Evolutionary conservation across 2,797 vertebrate genomes (phyloP).

Genomic region (Gallinago solitaria): DNA sequence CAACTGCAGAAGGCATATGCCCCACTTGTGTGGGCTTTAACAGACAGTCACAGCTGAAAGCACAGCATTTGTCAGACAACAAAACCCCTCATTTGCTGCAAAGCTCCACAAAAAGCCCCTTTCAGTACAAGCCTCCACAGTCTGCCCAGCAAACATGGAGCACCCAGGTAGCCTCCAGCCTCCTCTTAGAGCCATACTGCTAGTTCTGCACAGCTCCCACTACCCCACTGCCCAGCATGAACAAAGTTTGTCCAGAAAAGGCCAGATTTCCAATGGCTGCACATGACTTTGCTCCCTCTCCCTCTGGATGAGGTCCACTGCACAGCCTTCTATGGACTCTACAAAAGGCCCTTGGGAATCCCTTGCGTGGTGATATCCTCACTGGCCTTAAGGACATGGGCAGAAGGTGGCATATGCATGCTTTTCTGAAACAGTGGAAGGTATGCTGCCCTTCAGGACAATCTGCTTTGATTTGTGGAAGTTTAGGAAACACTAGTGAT

Average conservation of each 20-base stretch:
- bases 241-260: background rate
- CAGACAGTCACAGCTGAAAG: background rate
- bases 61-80: background rate
- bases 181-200: background rate
- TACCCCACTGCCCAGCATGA: rapidly evolving
- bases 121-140: background rate
- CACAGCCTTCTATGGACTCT: background rate
- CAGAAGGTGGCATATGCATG: rapidly evolving
- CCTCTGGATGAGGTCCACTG: background rate
- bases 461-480: background rate
- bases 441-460: background rate
- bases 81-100: background rate
- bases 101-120: background rate
- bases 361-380: background rate
- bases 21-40: background rate
- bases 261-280: background rate
- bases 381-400: background rate
- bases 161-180: background rate
- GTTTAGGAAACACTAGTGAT: background rate
- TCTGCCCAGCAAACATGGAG: background rate
- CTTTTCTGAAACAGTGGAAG: background rate
- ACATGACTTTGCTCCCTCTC: rapidly evolving
- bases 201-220: background rate
- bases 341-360: background rate
- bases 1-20: background rate